A percentile compares a stretch with the other conserved stretches of the same genome.
These are phyloP conservation scores for Brachionus calyciflorus DNA, from an alignment of 1,140 invertebrate genomes.

Conservation along the genomic window DNA sequence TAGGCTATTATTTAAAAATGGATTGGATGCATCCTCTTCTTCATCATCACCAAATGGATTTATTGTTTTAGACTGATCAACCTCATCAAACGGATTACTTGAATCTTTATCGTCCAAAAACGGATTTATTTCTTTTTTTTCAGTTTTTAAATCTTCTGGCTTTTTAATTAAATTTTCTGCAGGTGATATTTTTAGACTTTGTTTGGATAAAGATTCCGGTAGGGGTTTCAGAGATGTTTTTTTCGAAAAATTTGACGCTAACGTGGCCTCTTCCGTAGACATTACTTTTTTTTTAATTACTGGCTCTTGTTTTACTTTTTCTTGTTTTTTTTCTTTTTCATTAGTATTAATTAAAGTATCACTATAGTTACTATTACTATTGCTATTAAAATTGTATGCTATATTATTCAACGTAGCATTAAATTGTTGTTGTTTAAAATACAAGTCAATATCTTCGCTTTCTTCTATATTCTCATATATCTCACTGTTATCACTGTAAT, in stretches of 20 bases:
- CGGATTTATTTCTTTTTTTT: neutral
- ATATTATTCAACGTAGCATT: neutral
- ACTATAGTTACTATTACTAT: neutral
- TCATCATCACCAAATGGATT: slow-evolving; percentile 1
- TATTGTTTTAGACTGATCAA: neutral
- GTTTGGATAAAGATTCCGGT: neutral
- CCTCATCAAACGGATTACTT: neutral
- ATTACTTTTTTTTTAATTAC: no score
- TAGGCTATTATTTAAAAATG: slow-evolving; percentile 17
- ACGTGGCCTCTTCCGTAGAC: no score
- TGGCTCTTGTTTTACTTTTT: no score
- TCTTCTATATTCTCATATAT: neutral
- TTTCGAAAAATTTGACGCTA: no score
- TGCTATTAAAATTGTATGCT: slow-evolving; percentile 11
- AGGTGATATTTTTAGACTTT: neutral
- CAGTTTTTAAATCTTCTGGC: neutral
- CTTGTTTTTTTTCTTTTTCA: no score
- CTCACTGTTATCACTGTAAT: neutral
- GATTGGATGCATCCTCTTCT: neutral
- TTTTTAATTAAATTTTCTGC: neutral
- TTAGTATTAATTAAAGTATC: no score
- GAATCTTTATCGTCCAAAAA: neutral
- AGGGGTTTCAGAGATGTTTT: neutral
- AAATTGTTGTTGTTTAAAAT: slow-evolving; percentile 5
- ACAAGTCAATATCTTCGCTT: slow-evolving; percentile 16